Percentiles rank a stretch among this genome's conserved stretches.
Evolutionary conservation across 2,797 vertebrate species (phyloP).

Genomic region (Phalloptychus januarius): DNA sequence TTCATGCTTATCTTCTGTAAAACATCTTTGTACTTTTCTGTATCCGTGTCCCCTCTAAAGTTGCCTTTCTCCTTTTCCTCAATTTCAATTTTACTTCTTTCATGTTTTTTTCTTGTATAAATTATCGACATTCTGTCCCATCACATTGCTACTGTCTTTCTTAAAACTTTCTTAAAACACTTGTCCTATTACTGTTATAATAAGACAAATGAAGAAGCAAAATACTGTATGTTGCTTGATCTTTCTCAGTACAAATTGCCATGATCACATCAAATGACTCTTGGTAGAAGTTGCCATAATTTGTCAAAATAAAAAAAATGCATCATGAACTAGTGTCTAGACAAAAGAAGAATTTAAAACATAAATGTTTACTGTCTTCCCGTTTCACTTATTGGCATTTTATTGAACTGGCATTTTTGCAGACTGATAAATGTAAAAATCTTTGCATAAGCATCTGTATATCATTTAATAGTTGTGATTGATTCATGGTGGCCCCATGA

Average conservation of each 20-base stretch:
- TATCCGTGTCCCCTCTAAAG: conserved; percentile 38
- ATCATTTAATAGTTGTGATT: neutral
- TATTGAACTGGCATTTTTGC: neutral
- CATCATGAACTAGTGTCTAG: neutral
- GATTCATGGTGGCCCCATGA: neutral
- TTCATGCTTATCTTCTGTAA: conserved; percentile 18
- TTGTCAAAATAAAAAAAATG: neutral
- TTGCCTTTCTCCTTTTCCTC: conserved; percentile 21
- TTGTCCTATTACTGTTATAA: neutral
- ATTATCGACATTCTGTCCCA: neutral
- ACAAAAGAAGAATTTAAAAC: neutral
- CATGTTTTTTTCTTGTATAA: conserved; percentile 18
- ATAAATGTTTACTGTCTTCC: neutral
- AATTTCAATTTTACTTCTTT: conserved; percentile 27
- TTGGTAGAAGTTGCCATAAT: neutral
- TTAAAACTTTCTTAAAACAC: neutral
- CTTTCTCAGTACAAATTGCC: neutral
- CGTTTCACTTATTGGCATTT: neutral
- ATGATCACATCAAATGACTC: neutral
- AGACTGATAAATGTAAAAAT: neutral
- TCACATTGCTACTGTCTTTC: conserved; percentile 10
- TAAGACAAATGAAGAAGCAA: neutral
- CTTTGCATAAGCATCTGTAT: neutral
- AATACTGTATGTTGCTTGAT: neutral
- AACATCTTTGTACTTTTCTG: conserved; percentile 23